Conservation (phyloP, 1,140 invertebrate genomes). For the Branchinecta lindahli region DNA sequence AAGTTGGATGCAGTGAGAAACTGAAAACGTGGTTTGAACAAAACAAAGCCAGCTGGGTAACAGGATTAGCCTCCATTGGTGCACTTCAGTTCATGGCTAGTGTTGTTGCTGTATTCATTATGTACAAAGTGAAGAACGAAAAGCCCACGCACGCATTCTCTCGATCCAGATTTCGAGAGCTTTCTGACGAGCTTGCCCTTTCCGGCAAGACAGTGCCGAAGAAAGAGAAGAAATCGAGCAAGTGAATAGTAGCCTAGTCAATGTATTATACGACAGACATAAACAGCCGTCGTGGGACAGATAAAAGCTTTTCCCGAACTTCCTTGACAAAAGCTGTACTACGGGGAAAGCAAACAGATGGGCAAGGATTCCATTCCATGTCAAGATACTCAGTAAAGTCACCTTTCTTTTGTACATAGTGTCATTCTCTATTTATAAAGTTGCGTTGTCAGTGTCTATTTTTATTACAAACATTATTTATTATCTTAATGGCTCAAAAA, state of each 20-base stretch:
- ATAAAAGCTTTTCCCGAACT: not conserved
- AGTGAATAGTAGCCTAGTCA: not conserved
- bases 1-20: slow-evolving; percentile 18
- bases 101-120: slow-evolving; percentile 18
- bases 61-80: slow-evolving; percentile 19
- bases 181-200: not conserved
- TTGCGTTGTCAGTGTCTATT: no score
- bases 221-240: not conserved
- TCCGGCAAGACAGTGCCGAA: not conserved
- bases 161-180: not conserved
- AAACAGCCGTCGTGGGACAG: not conserved
- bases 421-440: no score
- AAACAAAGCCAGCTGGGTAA: slow-evolving; percentile 20
- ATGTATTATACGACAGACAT: not conserved
- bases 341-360: not conserved
- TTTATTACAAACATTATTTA: no score
- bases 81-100: slow-evolving; percentile 20
- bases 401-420: no score
- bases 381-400: no score
- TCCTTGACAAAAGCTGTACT: not conserved
- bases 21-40: slow-evolving; percentile 18
- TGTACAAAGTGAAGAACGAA: slow-evolving; percentile 13
- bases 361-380: no score
- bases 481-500: no score
- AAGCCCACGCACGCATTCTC: not conserved